These are phyloP conservation scores for Lamellibrachia luymesi DNA, from an alignment of 1,140 invertebrate genomes.

Conservation along the genomic window DNA sequence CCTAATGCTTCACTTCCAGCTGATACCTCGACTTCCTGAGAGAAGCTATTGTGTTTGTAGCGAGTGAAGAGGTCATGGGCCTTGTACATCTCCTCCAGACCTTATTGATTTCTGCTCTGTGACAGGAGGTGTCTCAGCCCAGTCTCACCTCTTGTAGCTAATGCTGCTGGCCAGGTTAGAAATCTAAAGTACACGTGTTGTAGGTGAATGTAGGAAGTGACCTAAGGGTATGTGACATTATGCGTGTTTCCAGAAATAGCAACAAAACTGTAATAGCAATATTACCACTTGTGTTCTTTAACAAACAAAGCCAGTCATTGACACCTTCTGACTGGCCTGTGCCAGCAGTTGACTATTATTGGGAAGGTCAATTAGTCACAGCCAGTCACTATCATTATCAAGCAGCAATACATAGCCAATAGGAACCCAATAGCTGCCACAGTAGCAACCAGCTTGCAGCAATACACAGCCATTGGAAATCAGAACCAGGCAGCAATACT, in stretches of 20 bases:
- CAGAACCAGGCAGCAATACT: background rate
- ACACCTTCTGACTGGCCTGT: background rate
- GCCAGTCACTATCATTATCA: background rate
- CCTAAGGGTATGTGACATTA: background rate
- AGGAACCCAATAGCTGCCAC: background rate
- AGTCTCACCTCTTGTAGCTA: background rate
- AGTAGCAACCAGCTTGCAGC: background rate
- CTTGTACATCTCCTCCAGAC: background rate
- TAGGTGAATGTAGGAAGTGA: background rate
- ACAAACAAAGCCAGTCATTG: background rate
- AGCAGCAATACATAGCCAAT: background rate
- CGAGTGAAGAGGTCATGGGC: background rate
- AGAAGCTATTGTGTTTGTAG: background rate
- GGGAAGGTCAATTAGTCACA: background rate
- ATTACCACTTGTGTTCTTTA: background rate
- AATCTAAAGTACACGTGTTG: background rate
- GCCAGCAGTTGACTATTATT: background rate
- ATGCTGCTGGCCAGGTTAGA: background rate
- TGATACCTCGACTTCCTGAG: background rate
- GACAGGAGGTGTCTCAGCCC: background rate
- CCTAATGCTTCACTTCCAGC: background rate
- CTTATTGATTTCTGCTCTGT: background rate
- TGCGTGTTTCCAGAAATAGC: background rate
- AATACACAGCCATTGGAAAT: background rate
- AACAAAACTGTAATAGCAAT: background rate